These are phyloP conservation scores for Pimephales promelas DNA, from an alignment of 2,113 vertebrate genomes.

Conservation along the genomic window DNA sequence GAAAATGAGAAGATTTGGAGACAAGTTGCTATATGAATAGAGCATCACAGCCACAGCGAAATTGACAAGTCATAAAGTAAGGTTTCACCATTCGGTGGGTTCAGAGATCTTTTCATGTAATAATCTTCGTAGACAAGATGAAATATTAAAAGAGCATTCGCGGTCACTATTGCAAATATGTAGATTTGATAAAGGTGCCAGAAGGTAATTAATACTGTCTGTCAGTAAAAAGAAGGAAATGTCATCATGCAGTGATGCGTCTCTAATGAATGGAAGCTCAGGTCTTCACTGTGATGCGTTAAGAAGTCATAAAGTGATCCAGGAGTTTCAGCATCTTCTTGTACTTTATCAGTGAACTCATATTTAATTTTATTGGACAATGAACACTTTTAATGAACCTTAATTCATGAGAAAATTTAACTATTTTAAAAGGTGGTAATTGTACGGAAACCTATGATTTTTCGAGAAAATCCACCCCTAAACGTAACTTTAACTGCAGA, in stretches of 20 bases:
- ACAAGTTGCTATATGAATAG: not conserved
- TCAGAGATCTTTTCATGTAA: not conserved
- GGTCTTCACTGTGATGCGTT: not conserved
- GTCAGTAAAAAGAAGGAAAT: not conserved
- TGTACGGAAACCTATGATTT: no score
- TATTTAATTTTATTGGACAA: not conserved
- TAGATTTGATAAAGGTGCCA: not conserved
- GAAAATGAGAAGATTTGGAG: not conserved
- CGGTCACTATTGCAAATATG: not conserved
- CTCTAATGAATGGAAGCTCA: constrained; percentile 12
- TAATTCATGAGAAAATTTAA: no score
- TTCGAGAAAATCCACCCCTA: no score
- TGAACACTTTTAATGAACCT: not conserved
- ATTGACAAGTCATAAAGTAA: not conserved
- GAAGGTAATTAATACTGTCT: constrained; percentile 15
- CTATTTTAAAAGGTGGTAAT: no score
- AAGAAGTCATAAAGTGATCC: not conserved
- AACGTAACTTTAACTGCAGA: no score
- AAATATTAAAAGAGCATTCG: constrained; percentile 1
- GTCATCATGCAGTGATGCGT: not conserved
- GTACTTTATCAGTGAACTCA: not conserved
- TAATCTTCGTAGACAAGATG: constrained; percentile 10
- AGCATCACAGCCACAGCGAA: not conserved
- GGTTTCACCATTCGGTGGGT: not conserved
- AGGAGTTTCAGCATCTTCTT: not conserved